These are phyloP conservation scores for Stictonetta naevosa DNA, from an alignment of 2,113 vertebrate species.

Conservation along the genomic window DNA sequence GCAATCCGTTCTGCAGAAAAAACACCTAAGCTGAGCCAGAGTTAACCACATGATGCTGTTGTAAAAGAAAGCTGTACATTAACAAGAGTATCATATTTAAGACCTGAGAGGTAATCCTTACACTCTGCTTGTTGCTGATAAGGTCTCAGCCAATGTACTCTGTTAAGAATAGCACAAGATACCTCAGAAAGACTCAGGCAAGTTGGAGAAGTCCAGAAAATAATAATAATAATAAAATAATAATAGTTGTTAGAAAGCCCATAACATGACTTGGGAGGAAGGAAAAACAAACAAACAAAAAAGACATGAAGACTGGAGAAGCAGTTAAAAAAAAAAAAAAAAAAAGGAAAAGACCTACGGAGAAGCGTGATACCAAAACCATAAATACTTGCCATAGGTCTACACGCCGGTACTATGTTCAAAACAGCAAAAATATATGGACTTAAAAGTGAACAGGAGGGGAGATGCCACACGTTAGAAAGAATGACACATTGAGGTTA, in stretches of 20 bases:
- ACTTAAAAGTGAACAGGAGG: neutral
- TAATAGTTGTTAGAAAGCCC: neutral
- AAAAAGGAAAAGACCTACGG: neutral
- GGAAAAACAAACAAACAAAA: neutral
- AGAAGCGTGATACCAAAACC: neutral
- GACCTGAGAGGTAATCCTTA: neutral
- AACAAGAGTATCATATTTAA: neutral
- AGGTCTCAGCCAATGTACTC: neutral
- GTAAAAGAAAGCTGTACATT: neutral
- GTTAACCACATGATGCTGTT: neutral
- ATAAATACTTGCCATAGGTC: neutral
- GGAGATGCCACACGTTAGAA: neutral
- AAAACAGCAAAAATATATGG: neutral
- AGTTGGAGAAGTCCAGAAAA: neutral
- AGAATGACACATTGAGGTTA: neutral
- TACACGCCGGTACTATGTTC: neutral
- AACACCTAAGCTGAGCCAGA: neutral
- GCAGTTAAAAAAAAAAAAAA: neutral
- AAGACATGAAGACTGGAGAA: neutral
- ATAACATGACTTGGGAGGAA: neutral
- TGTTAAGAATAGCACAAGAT: neutral
- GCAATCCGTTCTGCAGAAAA: neutral
- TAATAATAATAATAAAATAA: neutral
- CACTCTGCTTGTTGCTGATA: neutral
- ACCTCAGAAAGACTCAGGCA: neutral